A percentile compares a stretch with the other conserved stretches of the same genome.
phyloP scores from a whole-genome alignment of 2,113 vertebrate genomes.

The Ceyx cyanopectus region DNA sequence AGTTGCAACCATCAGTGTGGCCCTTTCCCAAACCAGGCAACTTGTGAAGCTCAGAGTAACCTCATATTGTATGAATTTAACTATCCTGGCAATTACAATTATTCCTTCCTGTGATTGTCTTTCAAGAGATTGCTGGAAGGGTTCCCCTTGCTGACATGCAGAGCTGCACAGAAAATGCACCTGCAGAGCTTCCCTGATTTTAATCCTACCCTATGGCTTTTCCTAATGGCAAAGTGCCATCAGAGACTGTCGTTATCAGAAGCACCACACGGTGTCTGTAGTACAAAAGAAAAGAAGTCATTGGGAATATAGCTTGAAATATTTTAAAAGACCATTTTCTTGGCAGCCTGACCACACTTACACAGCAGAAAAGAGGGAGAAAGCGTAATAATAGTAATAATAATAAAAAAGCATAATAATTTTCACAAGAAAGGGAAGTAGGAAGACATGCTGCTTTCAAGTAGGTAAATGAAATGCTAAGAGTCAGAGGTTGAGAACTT shows the following conservation, averaged over 20 bases:
- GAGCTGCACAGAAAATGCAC: not conserved
- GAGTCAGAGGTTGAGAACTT: not conserved
- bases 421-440: not conserved
- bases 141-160: not conserved
- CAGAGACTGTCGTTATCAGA: not conserved
- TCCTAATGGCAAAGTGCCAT: not conserved
- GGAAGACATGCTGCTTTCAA: not conserved
- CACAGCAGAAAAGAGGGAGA: not conserved
- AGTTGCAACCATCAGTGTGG: not conserved
- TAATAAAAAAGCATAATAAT: not conserved
- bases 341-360: not conserved
- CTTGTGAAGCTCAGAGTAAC: not conserved
- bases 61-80: not conserved
- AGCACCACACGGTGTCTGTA: conserved; percentile 63
- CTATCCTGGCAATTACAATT: not conserved
- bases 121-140: not conserved
- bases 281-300: conserved; percentile 25
- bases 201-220: not conserved
- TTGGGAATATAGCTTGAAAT: not conserved
- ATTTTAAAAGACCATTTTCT: not conserved
- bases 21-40: not conserved
- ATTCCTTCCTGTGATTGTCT: not conserved
- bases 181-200: not conserved
- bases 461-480: not conserved
- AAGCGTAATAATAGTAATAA: not conserved